These are phyloP conservation scores for Drosophila basisetae DNA, from an alignment of 2,888 invertebrate species.

Conservation along the genomic window DNA sequence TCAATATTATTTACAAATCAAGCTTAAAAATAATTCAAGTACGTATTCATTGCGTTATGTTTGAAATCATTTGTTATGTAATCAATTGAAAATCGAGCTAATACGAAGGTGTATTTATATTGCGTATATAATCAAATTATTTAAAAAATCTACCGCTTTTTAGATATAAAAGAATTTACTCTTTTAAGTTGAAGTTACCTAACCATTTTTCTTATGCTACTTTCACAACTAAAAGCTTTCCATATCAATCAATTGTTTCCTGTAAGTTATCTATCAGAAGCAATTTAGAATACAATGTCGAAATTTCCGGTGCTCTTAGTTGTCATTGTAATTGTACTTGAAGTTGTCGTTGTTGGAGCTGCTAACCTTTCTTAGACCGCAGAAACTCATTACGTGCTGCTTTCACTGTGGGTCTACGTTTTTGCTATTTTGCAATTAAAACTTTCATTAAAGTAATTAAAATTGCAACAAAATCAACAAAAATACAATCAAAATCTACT, in stretches of 20 bases:
- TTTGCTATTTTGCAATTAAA: slow-evolving; percentile 84
- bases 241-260: slow-evolving; percentile 29
- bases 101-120: not conserved
- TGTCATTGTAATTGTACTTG: slow-evolving; percentile 37
- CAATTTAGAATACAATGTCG: slow-evolving; percentile 21
- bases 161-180: not conserved
- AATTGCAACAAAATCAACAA: slow-evolving; percentile 83
- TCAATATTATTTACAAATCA: slow-evolving; percentile 7
- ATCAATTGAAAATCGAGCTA: not conserved
- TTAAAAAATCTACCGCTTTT: not conserved
- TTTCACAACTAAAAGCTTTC: not conserved
- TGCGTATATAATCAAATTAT: not conserved
- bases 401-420: slow-evolving; percentile 44
- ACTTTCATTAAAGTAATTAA: slow-evolving; percentile 85
- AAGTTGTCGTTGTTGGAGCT: slow-evolving; percentile 56
- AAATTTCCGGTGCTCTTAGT: slow-evolving; percentile 10
- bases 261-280: slow-evolving; percentile 8
- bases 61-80: not conserved
- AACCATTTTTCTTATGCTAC: not conserved
- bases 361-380: slow-evolving; percentile 79
- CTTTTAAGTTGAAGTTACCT: not conserved
- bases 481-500: slow-evolving; percentile 77
- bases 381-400: slow-evolving; percentile 75
- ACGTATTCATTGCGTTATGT: slow-evolving; percentile 3
- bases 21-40: slow-evolving; percentile 13